A percentile compares a stretch with the other conserved stretches of the same genome.
Evolutionary conservation across 2,113 vertebrate genomes (phyloP).

Genomic region (Gambusia affinis): DNA sequence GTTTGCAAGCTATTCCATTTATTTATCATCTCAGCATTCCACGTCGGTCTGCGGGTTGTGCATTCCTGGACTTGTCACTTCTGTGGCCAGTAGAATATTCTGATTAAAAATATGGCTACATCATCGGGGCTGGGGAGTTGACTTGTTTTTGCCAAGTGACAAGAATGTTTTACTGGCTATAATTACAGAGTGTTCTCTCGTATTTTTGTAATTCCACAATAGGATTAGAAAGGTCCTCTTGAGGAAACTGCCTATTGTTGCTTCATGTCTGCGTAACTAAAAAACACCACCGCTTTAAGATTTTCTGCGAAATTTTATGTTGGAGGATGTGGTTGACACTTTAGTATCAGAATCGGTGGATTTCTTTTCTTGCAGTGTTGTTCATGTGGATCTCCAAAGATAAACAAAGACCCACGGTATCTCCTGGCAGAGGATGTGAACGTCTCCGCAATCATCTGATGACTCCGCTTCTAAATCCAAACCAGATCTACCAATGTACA

Average conservation of each 20-base stretch:
- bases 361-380: not conserved
- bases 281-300: not conserved
- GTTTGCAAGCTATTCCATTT: conserved; percentile 59
- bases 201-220: conserved; percentile 16
- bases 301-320: too few relatives aligned
- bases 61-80: conserved; percentile 55
- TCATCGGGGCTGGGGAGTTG: conserved; percentile 1
- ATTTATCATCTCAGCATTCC: conserved; percentile 59
- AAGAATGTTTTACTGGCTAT: conserved; percentile 31
- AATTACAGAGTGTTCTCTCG: conserved; percentile 31
- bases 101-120: conserved; percentile 41
- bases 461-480: not conserved
- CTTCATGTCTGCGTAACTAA: conserved; percentile 5
- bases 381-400: not conserved
- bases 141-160: conserved; percentile 35
- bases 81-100: conserved; percentile 40
- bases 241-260: conserved; percentile 20
- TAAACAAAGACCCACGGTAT: not conserved
- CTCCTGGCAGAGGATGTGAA: not conserved
- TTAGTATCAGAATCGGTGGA: not conserved
- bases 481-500: not conserved
- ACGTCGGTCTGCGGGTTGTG: conserved; percentile 49
- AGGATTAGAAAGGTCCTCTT: conserved; percentile 2
- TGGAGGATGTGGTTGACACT: not conserved
- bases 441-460: not conserved